Evolutionary conservation across 1,140 invertebrate genomes (phyloP).

Genomic region (Eubasilissa regina): DNA sequence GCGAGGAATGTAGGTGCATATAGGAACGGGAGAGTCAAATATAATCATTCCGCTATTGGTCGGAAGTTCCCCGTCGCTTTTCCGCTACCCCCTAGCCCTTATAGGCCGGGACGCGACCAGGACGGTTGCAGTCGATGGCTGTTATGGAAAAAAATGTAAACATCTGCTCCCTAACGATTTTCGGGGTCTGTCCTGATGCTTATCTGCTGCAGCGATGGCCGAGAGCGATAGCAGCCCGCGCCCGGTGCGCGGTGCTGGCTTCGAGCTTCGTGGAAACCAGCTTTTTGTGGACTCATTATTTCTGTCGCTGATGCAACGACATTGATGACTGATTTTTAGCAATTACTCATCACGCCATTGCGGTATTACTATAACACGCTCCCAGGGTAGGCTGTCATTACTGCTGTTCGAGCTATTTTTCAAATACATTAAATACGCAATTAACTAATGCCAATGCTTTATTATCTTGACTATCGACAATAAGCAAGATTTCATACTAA

Average conservation of each 20-base stretch:
- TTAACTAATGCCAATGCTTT: no score
- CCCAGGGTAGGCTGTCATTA: not conserved
- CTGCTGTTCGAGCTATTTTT: no score
- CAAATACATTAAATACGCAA: no score
- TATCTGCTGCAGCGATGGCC: slow-evolving; percentile 40
- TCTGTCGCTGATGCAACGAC: slow-evolving; percentile 27
- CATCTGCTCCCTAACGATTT: slow-evolving; percentile 51
- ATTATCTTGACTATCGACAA: no score
- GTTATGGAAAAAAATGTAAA: slow-evolving; percentile 47
- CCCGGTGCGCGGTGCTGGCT: slow-evolving; percentile 31
- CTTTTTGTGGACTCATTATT: slow-evolving; percentile 39
- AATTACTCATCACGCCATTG: slow-evolving; percentile 32
- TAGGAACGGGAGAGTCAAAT: not conserved
- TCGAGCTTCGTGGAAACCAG: slow-evolving; percentile 7
- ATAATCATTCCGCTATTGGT: slow-evolving; percentile 33
- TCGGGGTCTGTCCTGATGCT: slow-evolving; percentile 45
- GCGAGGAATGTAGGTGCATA: no score
- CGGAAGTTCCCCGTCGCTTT: slow-evolving; percentile 46
- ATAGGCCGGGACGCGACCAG: not conserved
- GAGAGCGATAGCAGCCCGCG: slow-evolving; percentile 15
- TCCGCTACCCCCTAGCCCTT: slow-evolving; percentile 41
- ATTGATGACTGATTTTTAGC: slow-evolving; percentile 34
- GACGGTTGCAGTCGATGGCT: slow-evolving; percentile 22
- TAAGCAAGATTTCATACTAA: no score
- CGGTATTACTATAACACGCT: slow-evolving; percentile 6